These are phyloP conservation scores for Acanthornis magna DNA, from an alignment of 2,797 vertebrate genomes.

Conservation along the genomic window DNA sequence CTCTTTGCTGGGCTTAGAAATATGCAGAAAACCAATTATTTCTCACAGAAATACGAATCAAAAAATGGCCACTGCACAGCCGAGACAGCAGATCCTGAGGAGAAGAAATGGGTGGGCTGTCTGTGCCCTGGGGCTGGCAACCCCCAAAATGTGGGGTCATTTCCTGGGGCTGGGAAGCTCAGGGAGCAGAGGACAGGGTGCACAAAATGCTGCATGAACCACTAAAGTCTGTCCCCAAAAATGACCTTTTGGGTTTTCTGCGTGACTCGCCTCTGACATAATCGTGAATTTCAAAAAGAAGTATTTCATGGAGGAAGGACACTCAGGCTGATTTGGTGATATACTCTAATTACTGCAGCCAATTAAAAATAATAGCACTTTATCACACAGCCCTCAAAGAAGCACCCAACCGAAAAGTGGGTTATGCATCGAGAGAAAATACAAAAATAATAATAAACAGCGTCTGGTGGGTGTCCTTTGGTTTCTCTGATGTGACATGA, in stretches of 20 bases:
- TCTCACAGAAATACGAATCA: background rate
- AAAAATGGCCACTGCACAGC: background rate
- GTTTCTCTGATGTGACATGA: background rate
- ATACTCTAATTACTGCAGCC: background rate
- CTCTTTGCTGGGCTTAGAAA: background rate
- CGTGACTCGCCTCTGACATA: background rate
- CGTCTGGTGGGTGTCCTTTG: background rate
- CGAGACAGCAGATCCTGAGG: background rate
- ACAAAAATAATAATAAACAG: background rate
- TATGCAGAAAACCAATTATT: background rate
- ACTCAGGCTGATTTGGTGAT: background rate
- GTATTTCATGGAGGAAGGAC: background rate
- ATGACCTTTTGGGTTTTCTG: background rate
- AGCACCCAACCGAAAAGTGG: background rate
- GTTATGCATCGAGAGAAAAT: background rate
- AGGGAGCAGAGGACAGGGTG: background rate
- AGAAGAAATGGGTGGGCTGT: background rate
- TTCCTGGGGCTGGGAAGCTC: background rate
- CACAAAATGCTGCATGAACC: background rate
- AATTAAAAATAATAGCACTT: background rate
- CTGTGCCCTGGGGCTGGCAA: background rate
- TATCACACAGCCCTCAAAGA: background rate
- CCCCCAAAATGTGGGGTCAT: background rate
- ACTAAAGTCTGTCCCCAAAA: background rate
- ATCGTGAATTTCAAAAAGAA: background rate